A percentile compares a stretch with the other conserved stretches of the same genome.
Evolutionary conservation across 2,797 vertebrate species (phyloP).

Genomic region (Anabas testudineus): DNA sequence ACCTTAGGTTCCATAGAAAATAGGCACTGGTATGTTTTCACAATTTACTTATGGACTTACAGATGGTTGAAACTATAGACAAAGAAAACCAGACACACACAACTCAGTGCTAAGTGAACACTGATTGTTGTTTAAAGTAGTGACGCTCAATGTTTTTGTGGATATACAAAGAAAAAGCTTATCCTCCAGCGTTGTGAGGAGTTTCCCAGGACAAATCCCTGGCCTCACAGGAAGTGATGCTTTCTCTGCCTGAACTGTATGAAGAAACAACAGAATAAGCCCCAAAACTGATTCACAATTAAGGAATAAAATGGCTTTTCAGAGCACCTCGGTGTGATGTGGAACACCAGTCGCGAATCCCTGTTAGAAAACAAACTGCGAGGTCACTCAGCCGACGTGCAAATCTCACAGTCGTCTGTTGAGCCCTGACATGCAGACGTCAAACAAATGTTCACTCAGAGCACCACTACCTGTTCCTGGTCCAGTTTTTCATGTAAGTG

Average conservation of each 20-base stretch:
- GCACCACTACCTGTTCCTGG: conserved; percentile 5
- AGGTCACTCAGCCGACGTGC: conserved; percentile 9
- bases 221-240: conserved; percentile 50
- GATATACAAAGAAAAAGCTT: conserved; percentile 10
- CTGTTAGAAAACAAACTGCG: conserved; percentile 7
- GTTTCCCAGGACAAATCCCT: conserved; percentile 64
- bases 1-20: no score
- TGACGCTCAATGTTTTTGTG: conserved; percentile 5
- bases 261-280: conserved; percentile 6
- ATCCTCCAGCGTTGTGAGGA: conserved; percentile 15
- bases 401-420: conserved; percentile 19
- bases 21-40: no score
- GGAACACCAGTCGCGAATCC: conserved; percentile 11
- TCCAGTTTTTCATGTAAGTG: conserved; percentile 6
- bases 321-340: conserved; percentile 34
- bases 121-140: conserved; percentile 11
- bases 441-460: conserved; percentile 10
- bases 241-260: conserved; percentile 27
- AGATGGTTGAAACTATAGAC: no score
- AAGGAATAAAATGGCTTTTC: conserved; percentile 54
- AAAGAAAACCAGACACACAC: no score
- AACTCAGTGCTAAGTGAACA: no score
- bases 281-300: conserved; percentile 10
- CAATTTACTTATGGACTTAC: no score
- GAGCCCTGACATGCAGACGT: conserved; percentile 16